These are phyloP conservation scores for Megalonaias nervosa DNA, from an alignment of 1,140 invertebrate species.

Conservation along the genomic window DNA sequence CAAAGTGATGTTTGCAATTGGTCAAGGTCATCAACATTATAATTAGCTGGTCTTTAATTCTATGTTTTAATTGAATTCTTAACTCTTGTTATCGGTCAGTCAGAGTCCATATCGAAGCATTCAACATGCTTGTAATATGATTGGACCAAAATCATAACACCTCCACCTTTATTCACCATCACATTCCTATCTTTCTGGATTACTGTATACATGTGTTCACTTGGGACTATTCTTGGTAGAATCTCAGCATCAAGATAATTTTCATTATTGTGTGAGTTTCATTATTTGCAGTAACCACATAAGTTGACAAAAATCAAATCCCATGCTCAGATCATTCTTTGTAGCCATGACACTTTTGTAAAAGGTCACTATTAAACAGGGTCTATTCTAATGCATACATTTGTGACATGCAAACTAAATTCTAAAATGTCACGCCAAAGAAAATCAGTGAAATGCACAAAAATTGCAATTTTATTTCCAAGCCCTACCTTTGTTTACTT, in stretches of 20 bases:
- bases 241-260: slow-evolving; percentile 11
- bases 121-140: slow-evolving; percentile 10
- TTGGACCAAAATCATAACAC: slow-evolving; percentile 19
- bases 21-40: neutral
- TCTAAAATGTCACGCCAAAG: too few species aligned
- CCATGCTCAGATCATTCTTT: too few species aligned
- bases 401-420: too few species aligned
- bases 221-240: slow-evolving; percentile 14
- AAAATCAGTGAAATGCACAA: too few species aligned
- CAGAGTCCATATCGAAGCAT: slow-evolving; percentile 1
- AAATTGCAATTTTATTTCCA: too few species aligned
- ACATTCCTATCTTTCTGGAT: slow-evolving; percentile 18
- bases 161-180: slow-evolving; percentile 1
- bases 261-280: too few species aligned
- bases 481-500: too few species aligned
- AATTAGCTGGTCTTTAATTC: slow-evolving; percentile 5
- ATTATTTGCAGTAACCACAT: too few species aligned
- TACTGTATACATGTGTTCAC: neutral
- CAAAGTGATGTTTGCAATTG: neutral
- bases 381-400: too few species aligned
- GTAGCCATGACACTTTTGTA: too few species aligned
- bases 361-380: too few species aligned
- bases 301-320: too few species aligned
- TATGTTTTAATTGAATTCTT: slow-evolving; percentile 1
- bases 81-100: slow-evolving; percentile 13